phyloP scores from a whole-genome alignment of 2,113 vertebrate species.

The Lathamus discolor region DNA sequence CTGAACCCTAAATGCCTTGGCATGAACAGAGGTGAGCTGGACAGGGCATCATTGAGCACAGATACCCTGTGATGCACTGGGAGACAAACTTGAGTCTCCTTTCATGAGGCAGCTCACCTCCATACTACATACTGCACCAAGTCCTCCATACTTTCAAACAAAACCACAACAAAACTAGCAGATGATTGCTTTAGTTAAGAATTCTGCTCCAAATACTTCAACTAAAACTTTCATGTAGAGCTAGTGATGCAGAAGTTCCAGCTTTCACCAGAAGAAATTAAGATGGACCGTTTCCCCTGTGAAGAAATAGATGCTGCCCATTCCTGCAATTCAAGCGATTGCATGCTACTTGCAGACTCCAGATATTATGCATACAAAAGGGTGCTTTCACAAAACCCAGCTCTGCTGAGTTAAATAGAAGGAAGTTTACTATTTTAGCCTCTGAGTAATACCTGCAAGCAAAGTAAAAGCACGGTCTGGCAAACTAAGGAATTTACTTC shows the following conservation, averaged over 20 bases:
- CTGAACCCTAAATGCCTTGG: neutral
- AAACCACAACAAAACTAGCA: neutral
- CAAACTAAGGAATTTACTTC: neutral
- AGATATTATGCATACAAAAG: neutral
- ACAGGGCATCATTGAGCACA: neutral
- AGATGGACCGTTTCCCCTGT: neutral
- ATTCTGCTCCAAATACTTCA: neutral
- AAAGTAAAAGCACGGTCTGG: neutral
- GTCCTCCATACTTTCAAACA: neutral
- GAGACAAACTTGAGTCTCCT: neutral
- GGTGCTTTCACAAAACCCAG: neutral
- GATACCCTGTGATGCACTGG: fast-evolving
- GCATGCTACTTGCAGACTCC: neutral
- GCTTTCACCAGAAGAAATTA: neutral
- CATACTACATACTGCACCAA: neutral
- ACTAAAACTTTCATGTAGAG: neutral
- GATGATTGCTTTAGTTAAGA: neutral
- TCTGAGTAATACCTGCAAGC: neutral
- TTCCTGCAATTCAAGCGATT: neutral
- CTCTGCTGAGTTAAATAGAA: neutral
- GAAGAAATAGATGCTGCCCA: neutral
- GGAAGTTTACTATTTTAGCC: neutral
- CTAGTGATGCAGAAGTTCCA: neutral
- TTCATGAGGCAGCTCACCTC: neutral
- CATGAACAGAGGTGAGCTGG: neutral